phyloP scores from a whole-genome alignment of 2,797 vertebrate genomes.

The Thalassophryne amazonica region DNA sequence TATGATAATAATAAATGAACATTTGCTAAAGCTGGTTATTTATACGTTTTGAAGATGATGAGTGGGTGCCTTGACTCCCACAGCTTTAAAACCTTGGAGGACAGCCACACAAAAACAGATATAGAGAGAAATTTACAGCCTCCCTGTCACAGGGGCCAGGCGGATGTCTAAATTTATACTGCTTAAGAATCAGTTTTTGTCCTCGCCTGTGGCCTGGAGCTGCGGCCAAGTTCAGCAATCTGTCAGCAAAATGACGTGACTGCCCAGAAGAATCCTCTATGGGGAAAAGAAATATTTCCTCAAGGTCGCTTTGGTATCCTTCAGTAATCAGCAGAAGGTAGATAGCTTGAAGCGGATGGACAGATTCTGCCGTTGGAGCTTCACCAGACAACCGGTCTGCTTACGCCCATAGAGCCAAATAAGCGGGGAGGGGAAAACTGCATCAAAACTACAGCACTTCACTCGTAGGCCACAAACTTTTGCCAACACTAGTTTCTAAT shows the following conservation, averaged over 20 bases:
- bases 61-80: slow-evolving; percentile 47
- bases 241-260: slow-evolving; percentile 13
- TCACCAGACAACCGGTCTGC: too few species aligned
- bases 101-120: slow-evolving; percentile 38
- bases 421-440: too few species aligned
- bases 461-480: too few species aligned
- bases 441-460: too few species aligned
- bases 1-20: not conserved
- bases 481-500: too few species aligned
- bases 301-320: not conserved
- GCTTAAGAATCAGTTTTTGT: slow-evolving; percentile 7
- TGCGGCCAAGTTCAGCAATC: not conserved
- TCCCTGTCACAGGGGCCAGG: slow-evolving; percentile 17
- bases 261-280: not conserved
- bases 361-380: too few species aligned
- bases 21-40: not conserved
- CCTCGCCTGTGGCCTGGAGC: not conserved
- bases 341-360: too few species aligned
- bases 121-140: slow-evolving; percentile 45
- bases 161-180: slow-evolving; percentile 36
- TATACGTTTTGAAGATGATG: not conserved
- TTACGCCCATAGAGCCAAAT: too few species aligned
- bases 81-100: slow-evolving; percentile 49
- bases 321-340: not conserved
- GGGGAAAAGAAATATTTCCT: not conserved